Percentiles rank a stretch among this genome's conserved stretches.
phyloP scores from a whole-genome alignment of 2,888 invertebrate species.

The Tiliacea aurago region DNA sequence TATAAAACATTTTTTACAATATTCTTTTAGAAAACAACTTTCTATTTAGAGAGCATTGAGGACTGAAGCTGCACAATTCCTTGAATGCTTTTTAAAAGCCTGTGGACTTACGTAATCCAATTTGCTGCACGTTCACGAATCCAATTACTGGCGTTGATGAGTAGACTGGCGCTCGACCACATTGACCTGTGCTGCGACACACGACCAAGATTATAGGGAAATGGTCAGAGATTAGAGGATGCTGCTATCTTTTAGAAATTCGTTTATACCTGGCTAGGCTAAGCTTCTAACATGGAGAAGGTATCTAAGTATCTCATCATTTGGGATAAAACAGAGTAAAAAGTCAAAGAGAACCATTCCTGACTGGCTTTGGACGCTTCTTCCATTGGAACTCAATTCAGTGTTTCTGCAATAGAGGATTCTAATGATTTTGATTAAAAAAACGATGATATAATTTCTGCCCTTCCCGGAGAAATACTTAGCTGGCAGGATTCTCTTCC shows the following conservation, averaged over 20 bases:
- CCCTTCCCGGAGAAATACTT: background rate
- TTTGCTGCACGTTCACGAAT: conserved; percentile 61
- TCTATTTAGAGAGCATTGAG: conserved; percentile 26
- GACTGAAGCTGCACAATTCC: conserved; percentile 59
- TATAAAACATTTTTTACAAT: conserved; percentile 8
- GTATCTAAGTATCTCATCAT: background rate
- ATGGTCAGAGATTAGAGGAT: conserved; percentile 7
- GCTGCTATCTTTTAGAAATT: background rate
- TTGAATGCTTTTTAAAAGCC: conserved; percentile 57
- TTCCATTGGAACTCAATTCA: background rate
- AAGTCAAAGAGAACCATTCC: background rate
- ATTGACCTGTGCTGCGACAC: conserved; percentile 46
- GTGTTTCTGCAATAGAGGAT: background rate
- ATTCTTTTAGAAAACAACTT: conserved; percentile 37
- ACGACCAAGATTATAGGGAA: conserved; percentile 26
- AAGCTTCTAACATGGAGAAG: background rate
- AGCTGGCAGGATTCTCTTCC: background rate
- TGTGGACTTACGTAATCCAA: conserved; percentile 61
- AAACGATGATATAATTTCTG: background rate
- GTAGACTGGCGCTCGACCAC: conserved; percentile 47
- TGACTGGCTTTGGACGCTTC: background rate
- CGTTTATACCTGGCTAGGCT: background rate
- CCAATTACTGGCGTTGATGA: conserved; percentile 63
- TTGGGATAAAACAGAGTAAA: background rate
- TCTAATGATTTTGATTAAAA: no score